Percentiles rank a stretch among this genome's conserved stretches.
Evolutionary conservation across 2,797 vertebrate species (phyloP).

Genomic region (Ataeniobius toweri): DNA sequence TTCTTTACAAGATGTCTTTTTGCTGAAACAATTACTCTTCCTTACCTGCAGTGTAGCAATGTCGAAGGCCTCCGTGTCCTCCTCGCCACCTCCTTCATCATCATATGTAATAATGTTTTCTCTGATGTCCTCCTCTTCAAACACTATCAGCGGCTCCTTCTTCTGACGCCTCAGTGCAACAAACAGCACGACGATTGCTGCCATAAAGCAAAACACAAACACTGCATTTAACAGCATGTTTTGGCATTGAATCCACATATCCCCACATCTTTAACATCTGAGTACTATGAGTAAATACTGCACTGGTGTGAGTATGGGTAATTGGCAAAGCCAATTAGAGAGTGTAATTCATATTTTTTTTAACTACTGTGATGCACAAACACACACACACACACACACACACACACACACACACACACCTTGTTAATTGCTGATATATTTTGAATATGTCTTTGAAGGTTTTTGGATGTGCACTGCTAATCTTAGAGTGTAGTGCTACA

Average conservation of each 20-base stretch:
- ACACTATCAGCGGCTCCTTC: slow-evolving; percentile 95
- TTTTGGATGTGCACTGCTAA: slow-evolving; percentile 8
- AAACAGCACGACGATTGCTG: slow-evolving; percentile 86
- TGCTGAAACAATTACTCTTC: neutral
- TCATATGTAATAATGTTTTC: slow-evolving; percentile 99
- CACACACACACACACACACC: neutral
- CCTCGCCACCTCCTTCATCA: slow-evolving; percentile 95
- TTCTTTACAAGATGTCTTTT: neutral
- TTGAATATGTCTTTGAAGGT: slow-evolving; percentile 17
- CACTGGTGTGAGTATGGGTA: slow-evolving; percentile 3
- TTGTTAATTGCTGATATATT: slow-evolving; percentile 36
- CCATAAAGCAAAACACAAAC: slow-evolving; percentile 27
- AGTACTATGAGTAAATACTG: slow-evolving; percentile 8
- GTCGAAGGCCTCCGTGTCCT: slow-evolving; percentile 97
- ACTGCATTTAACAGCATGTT: neutral
- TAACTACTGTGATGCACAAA: slow-evolving; percentile 12
- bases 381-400: neutral
- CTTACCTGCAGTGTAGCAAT: slow-evolving; percentile 90
- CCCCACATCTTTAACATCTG: neutral
- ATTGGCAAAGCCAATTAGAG: slow-evolving; percentile 32
- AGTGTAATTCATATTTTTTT: slow-evolving; percentile 48
- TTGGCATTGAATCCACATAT: slow-evolving; percentile 2
- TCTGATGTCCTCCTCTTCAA: slow-evolving; percentile 96
- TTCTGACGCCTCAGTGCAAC: slow-evolving; percentile 95
- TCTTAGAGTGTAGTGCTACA: neutral